Conservation (phyloP, 2,888 invertebrate genomes). For the Scaptomyza polygonia region DNA sequence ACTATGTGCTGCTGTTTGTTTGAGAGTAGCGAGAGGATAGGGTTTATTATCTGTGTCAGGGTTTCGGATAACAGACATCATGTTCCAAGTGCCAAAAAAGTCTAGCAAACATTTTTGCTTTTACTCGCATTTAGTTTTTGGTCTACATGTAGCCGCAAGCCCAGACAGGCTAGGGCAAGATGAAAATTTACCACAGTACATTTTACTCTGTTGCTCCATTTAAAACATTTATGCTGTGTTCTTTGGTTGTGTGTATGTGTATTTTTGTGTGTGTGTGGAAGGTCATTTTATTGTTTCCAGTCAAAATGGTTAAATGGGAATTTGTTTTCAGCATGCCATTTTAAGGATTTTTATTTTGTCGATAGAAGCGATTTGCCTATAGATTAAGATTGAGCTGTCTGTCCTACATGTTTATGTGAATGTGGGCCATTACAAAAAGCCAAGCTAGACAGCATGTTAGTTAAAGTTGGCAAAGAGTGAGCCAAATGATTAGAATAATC, state of each 20-base stretch:
- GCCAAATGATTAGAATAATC: conserved; percentile 76
- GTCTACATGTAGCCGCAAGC: conserved; percentile 20
- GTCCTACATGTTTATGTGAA: conserved; percentile 68
- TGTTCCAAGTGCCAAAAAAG: conserved; percentile 63
- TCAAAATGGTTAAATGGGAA: conserved; percentile 78
- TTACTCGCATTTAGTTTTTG: conserved; percentile 29
- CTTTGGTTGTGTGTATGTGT: conserved; percentile 21
- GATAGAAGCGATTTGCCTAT: conserved; percentile 50
- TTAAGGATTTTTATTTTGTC: conserved; percentile 3
- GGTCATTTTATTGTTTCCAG: conserved; percentile 75
- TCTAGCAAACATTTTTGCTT: conserved; percentile 49
- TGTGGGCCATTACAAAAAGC: conserved; percentile 33
- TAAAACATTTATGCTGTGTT: conserved; percentile 70
- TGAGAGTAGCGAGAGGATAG: not conserved
- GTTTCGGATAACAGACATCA: conserved; percentile 41
- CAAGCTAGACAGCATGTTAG: conserved; percentile 24
- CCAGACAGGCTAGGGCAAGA: conserved; percentile 20
- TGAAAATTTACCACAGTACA: conserved; percentile 35
- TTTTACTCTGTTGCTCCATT: conserved; percentile 69
- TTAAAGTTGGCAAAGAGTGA: conserved; percentile 25
- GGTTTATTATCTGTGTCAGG: conserved; percentile 14
- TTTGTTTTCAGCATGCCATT: conserved; percentile 60
- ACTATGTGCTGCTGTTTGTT: conserved; percentile 1
- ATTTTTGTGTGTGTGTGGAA: conserved; percentile 26
- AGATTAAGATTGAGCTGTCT: conserved; percentile 79